Evolutionary conservation across 2,113 vertebrate genomes (phyloP), one percentile per base, ranked within the genome.

Genomic region (Nesospiza acunhae): DNA sequence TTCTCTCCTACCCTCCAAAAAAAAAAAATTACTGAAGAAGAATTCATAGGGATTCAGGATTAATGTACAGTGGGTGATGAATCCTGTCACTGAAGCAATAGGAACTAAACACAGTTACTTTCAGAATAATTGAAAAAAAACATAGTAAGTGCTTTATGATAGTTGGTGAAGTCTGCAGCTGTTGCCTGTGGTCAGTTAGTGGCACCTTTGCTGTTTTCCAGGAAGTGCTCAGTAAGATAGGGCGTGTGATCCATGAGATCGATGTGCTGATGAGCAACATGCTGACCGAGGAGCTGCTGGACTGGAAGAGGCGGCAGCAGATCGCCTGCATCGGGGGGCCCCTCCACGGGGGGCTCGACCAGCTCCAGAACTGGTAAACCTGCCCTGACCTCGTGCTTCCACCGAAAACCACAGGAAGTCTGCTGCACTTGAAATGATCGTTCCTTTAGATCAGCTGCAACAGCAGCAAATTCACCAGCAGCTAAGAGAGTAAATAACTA

Each of bases 281-380:
- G 98, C 98, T 99, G 60, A 97, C 95, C 28, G 99, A 99, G 12
- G 99, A 99, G 95, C 98, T 99, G 59, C 98, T 98, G 60, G 99
- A 99, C 94, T 99, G 99, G 99, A 99, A 99, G 90, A 98, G 99
- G 20, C 90, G 99, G 70, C 99, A 99, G 97, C 99, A 99, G 95
- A 98, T 99, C 2, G 98, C 99, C 47, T 99, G 98, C 97, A 99
- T 99, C 1, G 99, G 99, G 7, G 99, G 99, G 16, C 99, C 99
- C 3, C 98, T 98, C 68, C 98, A 99, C 6, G 98, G 97, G 0
- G 98, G 99, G 60, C 98, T 99, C 44, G 99, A 99, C 86, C 99
- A 99, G 96, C 98, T 99, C 83, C 99, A 99, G 96, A 99, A 98
- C 96, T 99, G 99, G 99, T 99, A 98, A 98, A 81, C 58, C 4